phyloP scores from a whole-genome alignment of 64 coral and sea anemone genomes.

The Trachythela sp. region DNA sequence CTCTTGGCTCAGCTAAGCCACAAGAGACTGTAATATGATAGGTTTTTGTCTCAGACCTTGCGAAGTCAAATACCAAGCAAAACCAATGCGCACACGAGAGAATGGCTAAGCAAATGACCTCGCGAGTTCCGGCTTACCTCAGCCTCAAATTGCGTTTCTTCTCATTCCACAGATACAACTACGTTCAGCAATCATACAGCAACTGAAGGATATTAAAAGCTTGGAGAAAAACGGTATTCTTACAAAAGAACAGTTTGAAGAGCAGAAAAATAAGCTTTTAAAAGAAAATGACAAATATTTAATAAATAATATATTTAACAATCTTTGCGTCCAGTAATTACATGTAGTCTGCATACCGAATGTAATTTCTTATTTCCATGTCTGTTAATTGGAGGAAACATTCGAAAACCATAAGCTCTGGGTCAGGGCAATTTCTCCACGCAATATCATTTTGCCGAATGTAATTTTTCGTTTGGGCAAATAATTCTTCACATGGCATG shows the following conservation, averaged over 20 bases:
- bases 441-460: slow-evolving; percentile 49
- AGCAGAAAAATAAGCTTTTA: not conserved
- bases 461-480: slow-evolving; percentile 43
- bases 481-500: slow-evolving; percentile 45
- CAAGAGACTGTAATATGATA: no score
- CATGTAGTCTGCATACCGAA: slow-evolving; percentile 40
- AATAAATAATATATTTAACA: no score
- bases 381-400: slow-evolving; percentile 58
- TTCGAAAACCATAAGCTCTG: no score
- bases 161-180: not conserved
- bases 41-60: no score
- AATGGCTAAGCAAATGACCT: no score
- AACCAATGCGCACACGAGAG: no score
- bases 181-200: not conserved
- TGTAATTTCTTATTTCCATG: slow-evolving; percentile 56
- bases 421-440: slow-evolving; percentile 53
- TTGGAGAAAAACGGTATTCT: not conserved
- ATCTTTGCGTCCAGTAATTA: no score
- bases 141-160: no score
- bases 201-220: slow-evolving; percentile 15
- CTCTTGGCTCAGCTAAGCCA: no score
- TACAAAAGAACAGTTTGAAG: no score
- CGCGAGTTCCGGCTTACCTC: no score
- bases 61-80: no score
- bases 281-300: not conserved